Evolutionary conservation across 35 echinoderm and acorn worm species (phyloP).

Genomic region (Apostichopus japonicus): DNA sequence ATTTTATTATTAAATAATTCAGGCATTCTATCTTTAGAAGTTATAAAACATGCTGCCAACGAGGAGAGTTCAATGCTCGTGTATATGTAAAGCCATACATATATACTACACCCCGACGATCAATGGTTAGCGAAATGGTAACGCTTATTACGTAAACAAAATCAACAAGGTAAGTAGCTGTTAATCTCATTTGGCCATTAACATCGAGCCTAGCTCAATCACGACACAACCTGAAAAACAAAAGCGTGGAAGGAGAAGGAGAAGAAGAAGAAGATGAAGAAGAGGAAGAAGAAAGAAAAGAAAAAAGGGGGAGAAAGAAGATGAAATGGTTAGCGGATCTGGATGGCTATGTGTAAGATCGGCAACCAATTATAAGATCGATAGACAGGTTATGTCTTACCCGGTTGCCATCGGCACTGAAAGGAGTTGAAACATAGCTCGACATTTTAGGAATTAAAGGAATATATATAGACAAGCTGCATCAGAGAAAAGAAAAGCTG

Average conservation of each 20-base stretch:
- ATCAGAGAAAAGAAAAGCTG: too few species aligned
- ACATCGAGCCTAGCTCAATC: background rate
- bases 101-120: background rate
- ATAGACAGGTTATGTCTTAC: background rate
- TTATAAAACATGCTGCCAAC: background rate
- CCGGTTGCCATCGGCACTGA: background rate
- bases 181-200: conserved; percentile 10
- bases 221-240: background rate
- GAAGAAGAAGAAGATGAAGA: too few species aligned
- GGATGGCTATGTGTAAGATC: background rate
- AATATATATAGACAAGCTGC: background rate
- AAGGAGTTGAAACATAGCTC: conserved; percentile 22
- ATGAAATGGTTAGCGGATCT: conserved; percentile 1
- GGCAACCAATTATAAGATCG: conserved; percentile 1
- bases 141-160: conserved; percentile 15
- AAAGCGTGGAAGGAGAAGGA: background rate
- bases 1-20: too few species aligned
- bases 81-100: background rate
- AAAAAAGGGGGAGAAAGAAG: background rate
- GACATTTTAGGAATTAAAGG: conserved; percentile 3
- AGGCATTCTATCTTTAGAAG: too few species aligned
- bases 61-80: background rate
- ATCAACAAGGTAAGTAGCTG: conserved; percentile 8
- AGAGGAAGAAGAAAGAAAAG: too few species aligned
- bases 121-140: conserved; percentile 1